Evolutionary conservation across 2,113 vertebrate genomes (phyloP), one percentile per base, ranked within the genome.

Genomic region (Ciconia maguari): DNA sequence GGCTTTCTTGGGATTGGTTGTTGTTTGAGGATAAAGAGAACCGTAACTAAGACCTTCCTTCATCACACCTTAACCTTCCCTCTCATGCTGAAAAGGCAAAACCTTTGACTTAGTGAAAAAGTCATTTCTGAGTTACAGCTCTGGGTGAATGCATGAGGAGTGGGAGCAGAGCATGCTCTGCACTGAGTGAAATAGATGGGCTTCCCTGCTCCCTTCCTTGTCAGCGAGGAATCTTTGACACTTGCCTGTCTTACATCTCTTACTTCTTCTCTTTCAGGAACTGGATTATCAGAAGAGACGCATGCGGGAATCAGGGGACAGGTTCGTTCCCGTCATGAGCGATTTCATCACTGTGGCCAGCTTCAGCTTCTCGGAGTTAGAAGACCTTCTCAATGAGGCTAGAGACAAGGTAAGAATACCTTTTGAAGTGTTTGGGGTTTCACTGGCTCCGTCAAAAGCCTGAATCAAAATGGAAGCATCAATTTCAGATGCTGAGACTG

Each of bases 311-410:
- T 95, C 98, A 0, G 99, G 97, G 11, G 99, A 99, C 96, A 99
- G 98, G 93, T 99, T 99, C 44, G 98, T 99, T 93, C 98, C 99
- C 0, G 99, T 99, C 95, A 99, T 99, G 97, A 98, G 99, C 0
- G 99, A 99, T 98, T 99, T 99, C 98, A 99, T 99, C 98, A 99
- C 99, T 0, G 99, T 99, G 90, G 99, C 99, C 51, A 99, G 99
- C 94, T 99, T 99, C 98, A 99, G 99, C 97, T 99, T 99, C 98
- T 99, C 99, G 0, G 99, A 99, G 93, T 98, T 99, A 83, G 99
- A 99, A 93, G 99, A 99, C 83, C 99, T 99, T 94, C 98, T 99
- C 66, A 98, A 96, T 0, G 99, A 99, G 66, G 99, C 99, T 96
- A 99, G 98, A 97, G 98, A 99, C 94, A 99, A 99, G 99, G 99